These are phyloP conservation scores for Volucella bombylans DNA, from an alignment of 2,888 invertebrate species.

Conservation along the genomic window DNA sequence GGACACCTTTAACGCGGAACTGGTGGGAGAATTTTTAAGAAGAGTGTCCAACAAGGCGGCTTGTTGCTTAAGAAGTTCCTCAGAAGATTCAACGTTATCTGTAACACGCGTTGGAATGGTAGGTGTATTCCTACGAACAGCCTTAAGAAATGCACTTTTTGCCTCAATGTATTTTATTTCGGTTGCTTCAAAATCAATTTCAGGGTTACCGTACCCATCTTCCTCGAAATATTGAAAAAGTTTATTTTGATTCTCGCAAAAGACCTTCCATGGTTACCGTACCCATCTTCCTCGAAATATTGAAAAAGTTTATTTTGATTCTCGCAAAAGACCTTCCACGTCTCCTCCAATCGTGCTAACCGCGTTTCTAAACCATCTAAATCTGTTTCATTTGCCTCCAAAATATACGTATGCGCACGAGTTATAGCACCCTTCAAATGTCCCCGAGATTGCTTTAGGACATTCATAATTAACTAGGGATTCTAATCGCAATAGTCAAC, in stretches of 20 bases:
- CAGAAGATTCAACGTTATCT: background rate
- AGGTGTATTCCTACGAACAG: conserved; percentile 1
- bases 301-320: background rate
- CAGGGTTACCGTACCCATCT: background rate
- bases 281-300: conserved; percentile 13
- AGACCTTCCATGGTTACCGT: background rate
- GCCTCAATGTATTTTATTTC: conserved; percentile 32
- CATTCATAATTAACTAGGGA: no score
- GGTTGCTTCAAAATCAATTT: background rate
- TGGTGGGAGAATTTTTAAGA: no score
- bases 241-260: background rate
- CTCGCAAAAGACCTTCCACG: background rate
- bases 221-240: conserved; percentile 7
- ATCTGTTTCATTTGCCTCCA: no score
- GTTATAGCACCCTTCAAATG: no score
- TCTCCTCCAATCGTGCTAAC: conserved; percentile 12
- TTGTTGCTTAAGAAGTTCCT: conserved; percentile 9
- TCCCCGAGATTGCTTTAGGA: no score
- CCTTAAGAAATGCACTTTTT: conserved; percentile 38
- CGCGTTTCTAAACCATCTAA: background rate
- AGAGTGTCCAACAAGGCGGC: background rate
- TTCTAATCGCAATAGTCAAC: no score
- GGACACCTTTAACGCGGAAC: no score
- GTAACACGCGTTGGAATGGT: background rate
- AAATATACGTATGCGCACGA: no score